These are phyloP conservation scores for Sinelater perroti DNA, from an alignment of 2,888 invertebrate genomes.

Conservation along the genomic window DNA sequence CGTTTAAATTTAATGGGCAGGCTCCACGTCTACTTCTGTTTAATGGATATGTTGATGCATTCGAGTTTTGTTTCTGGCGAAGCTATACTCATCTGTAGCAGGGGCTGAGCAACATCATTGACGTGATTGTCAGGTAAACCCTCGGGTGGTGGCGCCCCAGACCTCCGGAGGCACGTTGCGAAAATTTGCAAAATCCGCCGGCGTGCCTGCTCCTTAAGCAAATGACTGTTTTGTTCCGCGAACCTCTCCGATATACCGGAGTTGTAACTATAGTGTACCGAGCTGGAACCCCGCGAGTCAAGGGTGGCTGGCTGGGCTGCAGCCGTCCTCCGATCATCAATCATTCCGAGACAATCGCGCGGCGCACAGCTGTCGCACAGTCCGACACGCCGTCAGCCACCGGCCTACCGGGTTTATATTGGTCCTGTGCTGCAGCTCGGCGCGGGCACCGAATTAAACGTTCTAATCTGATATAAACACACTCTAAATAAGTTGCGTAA, in stretches of 20 bases:
- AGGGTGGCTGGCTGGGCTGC: conserved; percentile 57
- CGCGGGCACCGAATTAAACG: conserved; percentile 52
- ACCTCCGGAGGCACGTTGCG: too few species aligned
- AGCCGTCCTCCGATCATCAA: conserved; percentile 69
- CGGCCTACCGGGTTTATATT: conserved; percentile 58
- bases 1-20: too few species aligned
- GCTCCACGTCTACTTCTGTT: too few species aligned
- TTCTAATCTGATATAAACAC: conserved; percentile 56
- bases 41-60: too few species aligned
- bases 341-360: conserved; percentile 69
- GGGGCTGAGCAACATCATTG: too few species aligned
- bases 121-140: too few species aligned
- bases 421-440: conserved; percentile 54
- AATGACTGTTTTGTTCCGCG: conserved; percentile 26
- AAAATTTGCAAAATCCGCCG: conserved; percentile 5
- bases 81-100: too few species aligned
- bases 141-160: too few species aligned
- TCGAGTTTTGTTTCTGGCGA: too few species aligned
- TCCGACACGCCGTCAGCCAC: conserved; percentile 57
- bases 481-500: conserved; percentile 38
- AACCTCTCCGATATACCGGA: conserved; percentile 39
- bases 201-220: conserved; percentile 23
- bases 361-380: conserved; percentile 68
- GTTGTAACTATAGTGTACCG: conserved; percentile 53
- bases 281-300: conserved; percentile 57